Evolutionary conservation across 2,888 invertebrate genomes (phyloP).

Genomic region (Mesoligia furuncula): DNA sequence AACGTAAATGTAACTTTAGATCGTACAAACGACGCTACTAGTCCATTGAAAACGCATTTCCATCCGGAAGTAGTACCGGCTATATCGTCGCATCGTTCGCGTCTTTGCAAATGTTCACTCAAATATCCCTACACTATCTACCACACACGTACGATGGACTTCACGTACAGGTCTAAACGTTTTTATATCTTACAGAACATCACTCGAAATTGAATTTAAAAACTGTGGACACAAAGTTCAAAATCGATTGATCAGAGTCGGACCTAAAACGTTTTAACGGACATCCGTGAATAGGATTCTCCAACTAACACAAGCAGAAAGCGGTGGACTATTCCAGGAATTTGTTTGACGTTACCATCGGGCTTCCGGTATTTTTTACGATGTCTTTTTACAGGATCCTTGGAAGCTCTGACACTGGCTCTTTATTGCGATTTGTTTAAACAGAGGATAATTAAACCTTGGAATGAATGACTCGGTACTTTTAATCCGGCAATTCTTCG

Average conservation of each 20-base stretch:
- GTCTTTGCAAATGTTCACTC: constrained; percentile 78
- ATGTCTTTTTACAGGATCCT: constrained; percentile 76
- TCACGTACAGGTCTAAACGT: constrained; percentile 57
- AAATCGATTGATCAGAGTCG: constrained; percentile 14
- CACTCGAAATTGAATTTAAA: constrained; percentile 34
- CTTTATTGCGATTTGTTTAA: constrained; percentile 88
- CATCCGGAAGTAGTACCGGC: constrained; percentile 79
- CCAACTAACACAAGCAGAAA: constrained; percentile 75
- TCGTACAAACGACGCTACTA: constrained; percentile 66
- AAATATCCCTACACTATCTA: constrained; percentile 69
- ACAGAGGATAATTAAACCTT: constrained; percentile 88
- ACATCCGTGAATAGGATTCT: constrained; percentile 66
- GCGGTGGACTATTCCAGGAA: constrained; percentile 77
- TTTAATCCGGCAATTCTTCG: constrained; percentile 82
- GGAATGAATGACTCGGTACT: constrained; percentile 84
- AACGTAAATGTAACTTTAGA: constrained; percentile 67
- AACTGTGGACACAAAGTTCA: rapidly evolving
- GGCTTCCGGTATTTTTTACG: constrained; percentile 76
- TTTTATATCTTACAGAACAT: constrained; percentile 44
- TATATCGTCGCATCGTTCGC: constrained; percentile 77
- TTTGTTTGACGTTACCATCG: constrained; percentile 81
- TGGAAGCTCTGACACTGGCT: constrained; percentile 75
- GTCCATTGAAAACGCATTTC: constrained; percentile 80
- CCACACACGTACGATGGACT: constrained; percentile 68
- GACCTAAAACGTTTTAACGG: constrained; percentile 57